Percentiles rank a stretch among this genome's conserved stretches.
Conservation (phyloP, 2,797 vertebrate species). For the Spinus olivaceus region DNA sequence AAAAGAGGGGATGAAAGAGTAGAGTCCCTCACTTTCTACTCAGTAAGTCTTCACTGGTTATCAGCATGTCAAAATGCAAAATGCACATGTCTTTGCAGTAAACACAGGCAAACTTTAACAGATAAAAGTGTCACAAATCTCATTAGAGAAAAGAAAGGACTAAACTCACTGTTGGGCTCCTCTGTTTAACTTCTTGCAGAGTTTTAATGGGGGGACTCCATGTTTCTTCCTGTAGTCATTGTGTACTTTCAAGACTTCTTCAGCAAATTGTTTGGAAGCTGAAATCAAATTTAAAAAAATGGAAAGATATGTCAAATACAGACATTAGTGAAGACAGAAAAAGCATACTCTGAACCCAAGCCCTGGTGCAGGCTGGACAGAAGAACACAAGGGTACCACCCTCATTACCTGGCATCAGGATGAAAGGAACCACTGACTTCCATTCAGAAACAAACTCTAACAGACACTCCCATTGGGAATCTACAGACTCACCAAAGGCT, state of each 20-base stretch:
- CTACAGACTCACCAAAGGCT: neutral
- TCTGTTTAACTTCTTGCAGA: slow-evolving; percentile 87
- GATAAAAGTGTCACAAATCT: neutral
- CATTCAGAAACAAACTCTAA: neutral
- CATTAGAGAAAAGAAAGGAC: neutral
- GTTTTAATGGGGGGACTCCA: slow-evolving; percentile 86
- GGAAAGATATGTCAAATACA: neutral
- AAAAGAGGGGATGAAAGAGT: neutral
- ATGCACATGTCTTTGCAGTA: neutral
- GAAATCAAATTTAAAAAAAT: slow-evolving; percentile 19
- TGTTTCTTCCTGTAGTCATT: slow-evolving; percentile 93
- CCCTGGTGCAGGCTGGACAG: neutral
- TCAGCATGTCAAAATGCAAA: neutral
- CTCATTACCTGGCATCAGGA: neutral
- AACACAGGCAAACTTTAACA: neutral
- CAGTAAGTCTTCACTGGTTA: neutral
- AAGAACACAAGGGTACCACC: neutral
- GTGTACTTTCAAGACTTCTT: slow-evolving; percentile 87
- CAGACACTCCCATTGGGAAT: neutral
- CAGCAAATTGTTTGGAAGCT: slow-evolving; percentile 91
- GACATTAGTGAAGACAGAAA: neutral
- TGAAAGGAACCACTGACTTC: neutral
- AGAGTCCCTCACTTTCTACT: neutral
- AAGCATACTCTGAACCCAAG: neutral
- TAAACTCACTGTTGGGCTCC: slow-evolving; percentile 88